Base-by-base conservation (phyloP, 2,888 invertebrate genomes). In the Drosophila fungiperda region DNA sequence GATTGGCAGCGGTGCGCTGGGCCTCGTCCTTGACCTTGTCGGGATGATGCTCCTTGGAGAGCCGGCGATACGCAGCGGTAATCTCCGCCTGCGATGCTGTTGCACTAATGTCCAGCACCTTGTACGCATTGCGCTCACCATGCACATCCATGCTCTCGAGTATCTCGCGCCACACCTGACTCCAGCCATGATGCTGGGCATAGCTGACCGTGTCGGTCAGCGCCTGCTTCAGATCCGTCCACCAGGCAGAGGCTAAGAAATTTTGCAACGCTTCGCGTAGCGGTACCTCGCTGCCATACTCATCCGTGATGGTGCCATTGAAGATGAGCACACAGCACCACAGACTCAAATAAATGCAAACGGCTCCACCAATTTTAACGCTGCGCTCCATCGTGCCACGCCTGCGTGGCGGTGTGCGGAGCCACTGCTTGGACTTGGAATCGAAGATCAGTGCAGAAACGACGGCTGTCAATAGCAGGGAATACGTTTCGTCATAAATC, bases 81-180 rank as follows among this genome's bases (percentile, higher is more conserved):
- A 99, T 97, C 92, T 98, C 97, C 45, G 96, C 95, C 90, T 98
- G 97, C 20, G 96, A 96, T 0, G 98, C 96, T 3, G 96, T 96
- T n/a, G 95, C 95, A 32, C 96, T 94, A 0, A 99, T 93, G 0
- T 95, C 97, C 3, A 99, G 93, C 0, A 97, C 96, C 94, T 95
- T 96, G 87, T 96, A 96, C 2, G 99, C 97, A 92, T 98, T 97
- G 75, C 96, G 95, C 92, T 98, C 98, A 0, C 98, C 99, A 83
- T 96, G 96, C 0, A 98, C 97, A 93, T 99, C 99, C 7, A 98
- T 95, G 15, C 97, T 94, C 74, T 97, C 97, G 9, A 97, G 95
- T 29, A 98, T 94, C 91, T 98, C 97, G 83, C 96, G 96, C 97
- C 97, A 98, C 0, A 97, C 96, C 87, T 97, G 97, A 90, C 95